phyloP scores from a whole-genome alignment of 2,888 invertebrate species.

The Plagodis dolabraria region DNA sequence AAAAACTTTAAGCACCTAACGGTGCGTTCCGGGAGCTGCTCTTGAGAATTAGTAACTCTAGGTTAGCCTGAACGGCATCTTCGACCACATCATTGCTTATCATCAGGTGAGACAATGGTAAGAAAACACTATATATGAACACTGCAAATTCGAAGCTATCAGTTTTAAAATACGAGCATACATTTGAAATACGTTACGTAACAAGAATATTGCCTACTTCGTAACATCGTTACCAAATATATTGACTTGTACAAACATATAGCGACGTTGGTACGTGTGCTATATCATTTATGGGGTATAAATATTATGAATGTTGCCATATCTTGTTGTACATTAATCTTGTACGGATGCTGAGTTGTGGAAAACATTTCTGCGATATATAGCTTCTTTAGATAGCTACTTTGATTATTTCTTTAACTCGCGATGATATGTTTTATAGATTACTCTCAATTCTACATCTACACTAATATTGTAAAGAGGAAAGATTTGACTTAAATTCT shows the following conservation, averaged over 20 bases:
- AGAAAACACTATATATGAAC: no score
- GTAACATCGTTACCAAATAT: slow-evolving; percentile 2
- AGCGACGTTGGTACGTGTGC: slow-evolving; percentile 2
- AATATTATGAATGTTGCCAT: slow-evolving; percentile 10
- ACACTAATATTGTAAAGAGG: no score
- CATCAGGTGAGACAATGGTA: no score
- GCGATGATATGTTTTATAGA: no score
- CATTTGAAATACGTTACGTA: background rate
- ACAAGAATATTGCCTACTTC: slow-evolving; percentile 1
- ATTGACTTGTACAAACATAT: slow-evolving; percentile 1
- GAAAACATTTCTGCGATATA: slow-evolving; percentile 11
- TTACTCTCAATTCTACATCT: no score
- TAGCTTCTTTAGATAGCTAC: slow-evolving; percentile 7
- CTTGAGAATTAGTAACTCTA: no score
- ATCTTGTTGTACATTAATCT: slow-evolving; percentile 13
- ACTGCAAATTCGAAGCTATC: background rate
- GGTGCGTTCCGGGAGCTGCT: no score
- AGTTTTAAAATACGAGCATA: background rate
- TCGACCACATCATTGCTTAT: no score
- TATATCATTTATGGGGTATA: slow-evolving; percentile 13
- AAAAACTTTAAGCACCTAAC: no score
- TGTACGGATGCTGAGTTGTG: slow-evolving; percentile 11
- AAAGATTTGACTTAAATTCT: no score
- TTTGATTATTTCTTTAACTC: no score
- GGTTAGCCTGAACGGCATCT: no score